Conservation (phyloP, 1,140 invertebrate species). For the Archivesica marissinica region DNA sequence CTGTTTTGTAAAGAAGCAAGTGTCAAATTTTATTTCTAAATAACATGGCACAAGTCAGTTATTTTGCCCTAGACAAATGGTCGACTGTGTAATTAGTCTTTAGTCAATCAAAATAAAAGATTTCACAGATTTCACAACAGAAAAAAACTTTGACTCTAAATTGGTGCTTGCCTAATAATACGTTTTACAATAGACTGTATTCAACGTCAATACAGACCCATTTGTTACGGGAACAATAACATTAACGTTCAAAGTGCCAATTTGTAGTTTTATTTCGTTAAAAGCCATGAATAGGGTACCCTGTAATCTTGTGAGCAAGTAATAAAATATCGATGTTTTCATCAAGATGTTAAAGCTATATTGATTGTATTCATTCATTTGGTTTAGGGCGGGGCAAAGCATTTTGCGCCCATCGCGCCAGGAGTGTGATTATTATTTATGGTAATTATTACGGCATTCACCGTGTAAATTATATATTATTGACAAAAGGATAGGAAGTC, state of each 20-base stretch:
- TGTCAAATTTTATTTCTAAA: constrained; percentile 4
- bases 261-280: constrained; percentile 29
- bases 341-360: constrained; percentile 14
- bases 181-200: constrained; percentile 29
- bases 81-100: constrained; percentile 33
- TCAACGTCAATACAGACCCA: not conserved
- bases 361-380: constrained; percentile 6
- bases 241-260: constrained; percentile 11
- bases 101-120: constrained; percentile 17
- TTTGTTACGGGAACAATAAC: constrained; percentile 9
- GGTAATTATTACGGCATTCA: constrained; percentile 41
- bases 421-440: constrained; percentile 47
- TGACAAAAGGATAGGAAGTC: constrained; percentile 41
- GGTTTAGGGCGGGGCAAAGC: constrained; percentile 26
- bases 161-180: constrained; percentile 46
- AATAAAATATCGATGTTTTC: constrained; percentile 45
- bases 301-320: constrained; percentile 11
- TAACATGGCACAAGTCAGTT: constrained; percentile 13
- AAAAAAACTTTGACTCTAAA: constrained; percentile 48
- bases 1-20: constrained; percentile 1
- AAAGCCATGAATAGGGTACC: constrained; percentile 5
- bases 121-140: no score
- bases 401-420: constrained; percentile 26
- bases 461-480: constrained; percentile 49
- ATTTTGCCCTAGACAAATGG: constrained; percentile 16